phyloP scores from a whole-genome alignment of 2,797 vertebrate species.

The Myotis pilosus region DNA sequence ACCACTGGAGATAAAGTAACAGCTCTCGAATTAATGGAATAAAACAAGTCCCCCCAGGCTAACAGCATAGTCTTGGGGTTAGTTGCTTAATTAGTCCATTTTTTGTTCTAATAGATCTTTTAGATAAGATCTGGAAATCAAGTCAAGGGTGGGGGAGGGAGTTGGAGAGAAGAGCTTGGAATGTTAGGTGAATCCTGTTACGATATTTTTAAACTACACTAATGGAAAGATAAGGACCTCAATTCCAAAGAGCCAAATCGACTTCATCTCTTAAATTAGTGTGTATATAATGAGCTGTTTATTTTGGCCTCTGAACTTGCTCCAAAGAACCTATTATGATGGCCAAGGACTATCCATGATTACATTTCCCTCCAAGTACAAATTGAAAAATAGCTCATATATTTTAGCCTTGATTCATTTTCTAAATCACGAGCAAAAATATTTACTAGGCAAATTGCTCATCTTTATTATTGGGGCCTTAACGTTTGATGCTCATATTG shows the following conservation, averaged over 20 bases:
- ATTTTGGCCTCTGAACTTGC: slow-evolving; percentile 34
- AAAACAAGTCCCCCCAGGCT: slow-evolving; percentile 72
- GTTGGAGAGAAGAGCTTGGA: not conserved
- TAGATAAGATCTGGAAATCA: slow-evolving; percentile 57
- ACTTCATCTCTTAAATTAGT: slow-evolving; percentile 47
- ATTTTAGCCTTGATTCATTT: slow-evolving; percentile 14
- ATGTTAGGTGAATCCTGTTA: slow-evolving; percentile 8
- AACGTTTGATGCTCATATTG: not conserved
- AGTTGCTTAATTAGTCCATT: slow-evolving; percentile 74
- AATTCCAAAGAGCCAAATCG: slow-evolving; percentile 12
- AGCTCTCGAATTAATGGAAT: slow-evolving; percentile 80
- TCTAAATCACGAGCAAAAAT: slow-evolving; percentile 20
- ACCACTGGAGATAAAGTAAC: slow-evolving; percentile 70
- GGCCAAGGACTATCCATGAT: not conserved
- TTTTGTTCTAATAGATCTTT: slow-evolving; percentile 75
- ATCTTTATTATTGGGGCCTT: not conserved
- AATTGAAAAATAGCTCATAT: not conserved
- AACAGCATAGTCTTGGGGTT: slow-evolving; percentile 56
- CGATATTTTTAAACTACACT: slow-evolving; percentile 37
- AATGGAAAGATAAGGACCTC: slow-evolving; percentile 39
- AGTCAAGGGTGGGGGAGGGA: not conserved
- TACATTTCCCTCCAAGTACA: slow-evolving; percentile 39
- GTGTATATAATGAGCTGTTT: slow-evolving; percentile 33
- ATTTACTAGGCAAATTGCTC: not conserved
- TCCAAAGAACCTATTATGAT: slow-evolving; percentile 39